Percentiles rank a stretch among this genome's conserved stretches.
These are phyloP conservation scores for Hetaerina americana DNA, from an alignment of 1,140 invertebrate genomes.

Conservation along the genomic window DNA sequence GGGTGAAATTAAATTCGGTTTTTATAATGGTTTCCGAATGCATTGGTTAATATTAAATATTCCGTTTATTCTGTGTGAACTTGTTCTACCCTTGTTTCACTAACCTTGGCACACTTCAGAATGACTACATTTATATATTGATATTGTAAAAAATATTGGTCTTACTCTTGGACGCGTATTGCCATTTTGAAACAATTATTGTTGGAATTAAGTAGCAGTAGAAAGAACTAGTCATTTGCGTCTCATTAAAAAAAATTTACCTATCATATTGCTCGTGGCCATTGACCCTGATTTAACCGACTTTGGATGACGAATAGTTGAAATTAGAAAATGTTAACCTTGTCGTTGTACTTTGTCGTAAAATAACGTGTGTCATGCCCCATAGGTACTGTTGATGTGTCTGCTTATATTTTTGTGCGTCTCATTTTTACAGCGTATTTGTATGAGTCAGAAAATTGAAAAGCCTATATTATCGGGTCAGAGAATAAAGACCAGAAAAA, in stretches of 20 bases:
- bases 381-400: background rate
- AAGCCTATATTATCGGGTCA: slow-evolving; percentile 99
- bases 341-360: background rate
- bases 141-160: too few species aligned
- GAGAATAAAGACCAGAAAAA: slow-evolving; percentile 99
- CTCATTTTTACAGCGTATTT: slow-evolving; percentile 76
- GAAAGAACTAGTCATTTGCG: too few species aligned
- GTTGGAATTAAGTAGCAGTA: too few species aligned
- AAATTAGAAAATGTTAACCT: background rate
- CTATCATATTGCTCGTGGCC: too few species aligned
- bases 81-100: background rate
- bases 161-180: too few species aligned
- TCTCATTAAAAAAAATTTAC: too few species aligned
- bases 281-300: background rate
- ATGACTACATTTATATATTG: too few species aligned
- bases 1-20: too few species aligned
- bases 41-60: too few species aligned
- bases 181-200: too few species aligned
- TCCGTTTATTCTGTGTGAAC: too few species aligned
- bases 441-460: slow-evolving; percentile 99
- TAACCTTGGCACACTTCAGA: background rate
- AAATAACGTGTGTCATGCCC: background rate
- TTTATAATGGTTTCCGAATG: too few species aligned
- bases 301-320: background rate
- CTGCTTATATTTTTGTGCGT: slow-evolving; percentile 26